A percentile compares a stretch with the other conserved stretches of the same genome.
Evolutionary conservation across 2,888 invertebrate genomes (phyloP).

Genomic region (Scrobipalpa atriplicella): DNA sequence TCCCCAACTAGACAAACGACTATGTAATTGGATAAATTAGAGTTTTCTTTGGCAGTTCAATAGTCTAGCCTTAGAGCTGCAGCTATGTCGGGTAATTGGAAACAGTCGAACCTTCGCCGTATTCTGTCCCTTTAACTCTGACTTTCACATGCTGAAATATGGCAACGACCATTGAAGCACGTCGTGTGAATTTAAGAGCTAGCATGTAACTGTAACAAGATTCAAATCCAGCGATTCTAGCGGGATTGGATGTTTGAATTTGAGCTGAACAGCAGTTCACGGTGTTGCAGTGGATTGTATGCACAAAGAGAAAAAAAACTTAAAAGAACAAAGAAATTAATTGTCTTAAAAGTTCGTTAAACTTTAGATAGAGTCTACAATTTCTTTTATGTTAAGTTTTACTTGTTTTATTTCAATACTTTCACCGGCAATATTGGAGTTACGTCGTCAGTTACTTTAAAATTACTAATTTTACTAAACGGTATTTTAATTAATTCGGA

Average conservation of each 20-base stretch:
- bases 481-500: background rate
- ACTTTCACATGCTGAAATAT: slow-evolving; percentile 16
- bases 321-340: background rate
- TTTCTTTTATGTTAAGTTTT: too few species aligned
- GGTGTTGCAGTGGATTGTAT: background rate
- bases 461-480: background rate
- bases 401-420: slow-evolving; percentile 18
- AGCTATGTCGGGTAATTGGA: background rate
- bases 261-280: background rate
- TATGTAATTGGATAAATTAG: slow-evolving; percentile 5
- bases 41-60: slow-evolving; percentile 14
- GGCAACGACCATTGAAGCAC: slow-evolving; percentile 4
- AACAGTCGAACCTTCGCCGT: slow-evolving; percentile 1
- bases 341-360: background rate
- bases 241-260: background rate
- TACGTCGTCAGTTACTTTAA: background rate
- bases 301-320: background rate
- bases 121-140: slow-evolving; percentile 9
- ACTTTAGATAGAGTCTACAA: background rate
- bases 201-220: background rate
- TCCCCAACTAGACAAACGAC: background rate
- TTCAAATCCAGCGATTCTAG: background rate
- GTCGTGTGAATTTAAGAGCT: slow-evolving; percentile 1
- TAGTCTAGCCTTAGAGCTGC: slow-evolving; percentile 5
- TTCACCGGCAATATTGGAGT: background rate